phyloP scores from a whole-genome alignment of 2,888 invertebrate species.

The Molorchus minor region DNA sequence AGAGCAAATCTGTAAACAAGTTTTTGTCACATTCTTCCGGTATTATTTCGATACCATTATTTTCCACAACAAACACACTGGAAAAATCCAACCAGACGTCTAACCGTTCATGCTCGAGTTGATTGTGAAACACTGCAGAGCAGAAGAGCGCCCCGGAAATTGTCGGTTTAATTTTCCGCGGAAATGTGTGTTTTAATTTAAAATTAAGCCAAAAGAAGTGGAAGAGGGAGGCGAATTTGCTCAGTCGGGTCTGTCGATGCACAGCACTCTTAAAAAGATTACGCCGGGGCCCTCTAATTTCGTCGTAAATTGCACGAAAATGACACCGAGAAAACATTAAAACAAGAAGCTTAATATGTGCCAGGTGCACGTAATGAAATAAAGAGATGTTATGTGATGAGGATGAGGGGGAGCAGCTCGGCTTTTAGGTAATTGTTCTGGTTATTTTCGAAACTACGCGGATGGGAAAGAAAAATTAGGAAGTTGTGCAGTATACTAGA shows the following conservation, averaged over 20 bases:
- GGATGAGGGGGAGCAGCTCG: constrained; percentile 1
- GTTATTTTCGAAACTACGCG: neutral
- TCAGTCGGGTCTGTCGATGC: neutral
- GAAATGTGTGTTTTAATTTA: constrained; percentile 16
- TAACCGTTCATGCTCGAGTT: neutral
- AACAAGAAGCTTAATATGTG: constrained; percentile 8
- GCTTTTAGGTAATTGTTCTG: neutral
- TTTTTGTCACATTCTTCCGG: no score
- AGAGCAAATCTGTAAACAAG: no score
- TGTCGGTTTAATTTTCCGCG: constrained; percentile 14
- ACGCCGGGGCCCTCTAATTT: neutral
- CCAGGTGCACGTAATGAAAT: constrained; percentile 20
- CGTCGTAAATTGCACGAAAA: constrained; percentile 3
- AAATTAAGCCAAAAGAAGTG: constrained; percentile 10
- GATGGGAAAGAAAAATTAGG: no score
- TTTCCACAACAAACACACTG: neutral
- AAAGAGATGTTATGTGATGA: constrained; percentile 1
- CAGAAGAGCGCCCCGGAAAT: neutral
- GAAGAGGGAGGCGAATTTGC: neutral
- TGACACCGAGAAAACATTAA: constrained; percentile 10
- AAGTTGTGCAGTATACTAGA: no score
- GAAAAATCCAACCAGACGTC: neutral
- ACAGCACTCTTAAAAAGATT: constrained; percentile 6
- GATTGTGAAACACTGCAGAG: neutral
- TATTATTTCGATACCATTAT: neutral